A percentile compares a stretch with the other conserved stretches of the same genome.
Evolutionary conservation across 92 coral and sea anemone species (phyloP).

Genomic region (Anthopleura xanthogrammica): DNA sequence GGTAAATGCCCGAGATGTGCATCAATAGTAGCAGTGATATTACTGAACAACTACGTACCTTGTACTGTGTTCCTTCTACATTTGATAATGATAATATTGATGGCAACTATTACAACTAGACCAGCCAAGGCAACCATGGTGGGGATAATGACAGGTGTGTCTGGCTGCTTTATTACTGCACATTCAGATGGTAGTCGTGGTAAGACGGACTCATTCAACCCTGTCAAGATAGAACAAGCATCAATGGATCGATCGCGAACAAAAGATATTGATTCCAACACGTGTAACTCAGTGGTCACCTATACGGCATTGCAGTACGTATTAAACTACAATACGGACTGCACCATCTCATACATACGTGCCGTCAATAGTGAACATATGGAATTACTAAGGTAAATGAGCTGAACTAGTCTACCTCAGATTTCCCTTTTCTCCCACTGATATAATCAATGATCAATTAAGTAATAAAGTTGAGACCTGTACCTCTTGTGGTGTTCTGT

Average conservation of each 20-base stretch:
- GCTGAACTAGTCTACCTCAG: neutral
- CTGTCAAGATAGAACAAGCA: neutral
- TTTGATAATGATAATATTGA: neutral
- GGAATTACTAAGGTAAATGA: too few relatives aligned
- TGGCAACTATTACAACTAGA: neutral
- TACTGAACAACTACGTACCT: neutral
- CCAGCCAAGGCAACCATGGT: constrained; percentile 4
- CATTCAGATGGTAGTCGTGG: neutral
- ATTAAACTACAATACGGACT: too few relatives aligned
- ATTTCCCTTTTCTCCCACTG: neutral
- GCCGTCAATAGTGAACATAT: too few relatives aligned
- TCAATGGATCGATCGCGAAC: neutral
- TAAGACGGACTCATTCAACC: neutral
- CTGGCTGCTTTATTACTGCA: neutral
- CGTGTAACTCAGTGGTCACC: too few relatives aligned
- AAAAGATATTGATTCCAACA: neutral
- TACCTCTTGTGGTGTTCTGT: too few relatives aligned
- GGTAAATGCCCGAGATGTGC: too few relatives aligned
- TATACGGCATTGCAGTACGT: too few relatives aligned
- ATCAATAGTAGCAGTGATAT: neutral
- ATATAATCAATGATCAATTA: neutral
- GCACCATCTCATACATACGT: too few relatives aligned
- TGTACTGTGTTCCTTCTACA: neutral
- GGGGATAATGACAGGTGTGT: neutral
- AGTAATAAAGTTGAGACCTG: too few relatives aligned